phyloP scores from a whole-genome alignment of 1,140 invertebrate species.

The Atopsyche davidsoni region DNA sequence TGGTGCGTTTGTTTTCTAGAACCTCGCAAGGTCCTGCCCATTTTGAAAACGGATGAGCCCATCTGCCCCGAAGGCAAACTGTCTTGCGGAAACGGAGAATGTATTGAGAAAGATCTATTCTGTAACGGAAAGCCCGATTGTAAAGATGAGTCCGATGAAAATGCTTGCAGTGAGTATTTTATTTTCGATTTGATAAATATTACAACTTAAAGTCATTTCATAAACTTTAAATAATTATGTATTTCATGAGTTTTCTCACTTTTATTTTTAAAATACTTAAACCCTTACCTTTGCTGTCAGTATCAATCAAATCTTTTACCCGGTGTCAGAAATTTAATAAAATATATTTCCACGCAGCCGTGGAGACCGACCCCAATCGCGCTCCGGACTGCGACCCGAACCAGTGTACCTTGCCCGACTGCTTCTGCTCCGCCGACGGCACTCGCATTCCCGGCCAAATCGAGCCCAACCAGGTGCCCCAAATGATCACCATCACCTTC shows the following conservation, averaged over 20 bases:
- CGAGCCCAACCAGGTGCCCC: constrained; percentile 79
- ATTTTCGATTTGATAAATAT: constrained; percentile 1
- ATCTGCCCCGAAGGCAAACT: constrained; percentile 82
- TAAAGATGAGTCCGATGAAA: constrained; percentile 91
- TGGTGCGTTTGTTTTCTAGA: constrained; percentile 52
- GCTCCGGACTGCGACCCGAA: constrained; percentile 84
- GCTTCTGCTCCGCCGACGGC: constrained; percentile 90
- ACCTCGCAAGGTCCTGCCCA: constrained; percentile 79
- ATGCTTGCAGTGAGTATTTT: constrained; percentile 82
- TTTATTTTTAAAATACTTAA: background rate
- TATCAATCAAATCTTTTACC: background rate
- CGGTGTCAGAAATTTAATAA: too few species aligned
- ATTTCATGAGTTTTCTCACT: background rate
- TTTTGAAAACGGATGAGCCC: constrained; percentile 86
- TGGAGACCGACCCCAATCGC: constrained; percentile 82
- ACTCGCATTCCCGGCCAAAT: constrained; percentile 80
- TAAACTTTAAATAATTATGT: constrained; percentile 1
- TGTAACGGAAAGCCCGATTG: constrained; percentile 90
- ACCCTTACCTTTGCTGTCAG: background rate
- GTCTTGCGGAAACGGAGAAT: constrained; percentile 83
- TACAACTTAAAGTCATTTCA: background rate
- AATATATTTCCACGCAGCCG: constrained; percentile 61
- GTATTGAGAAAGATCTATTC: constrained; percentile 84
- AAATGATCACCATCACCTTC: constrained; percentile 93
- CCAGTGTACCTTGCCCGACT: constrained; percentile 84